Evolutionary conservation across 1,140 invertebrate species (phyloP).

Genomic region (Drosophila teissieri): DNA sequence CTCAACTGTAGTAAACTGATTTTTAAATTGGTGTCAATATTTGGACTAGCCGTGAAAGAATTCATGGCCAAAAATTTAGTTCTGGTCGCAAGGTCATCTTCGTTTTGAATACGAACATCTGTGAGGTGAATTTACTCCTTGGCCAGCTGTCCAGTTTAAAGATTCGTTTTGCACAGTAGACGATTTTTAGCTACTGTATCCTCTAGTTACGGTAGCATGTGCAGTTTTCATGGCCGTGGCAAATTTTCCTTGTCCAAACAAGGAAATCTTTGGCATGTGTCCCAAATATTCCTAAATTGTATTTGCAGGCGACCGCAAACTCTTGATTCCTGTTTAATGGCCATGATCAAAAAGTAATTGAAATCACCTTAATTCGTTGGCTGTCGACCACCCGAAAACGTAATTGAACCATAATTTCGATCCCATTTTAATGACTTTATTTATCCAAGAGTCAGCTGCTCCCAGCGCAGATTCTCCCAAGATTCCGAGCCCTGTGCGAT

Average conservation of each 20-base stretch:
- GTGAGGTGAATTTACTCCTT: slow-evolving; percentile 16
- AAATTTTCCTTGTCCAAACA: slow-evolving; percentile 38
- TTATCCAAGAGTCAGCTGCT: slow-evolving; percentile 39
- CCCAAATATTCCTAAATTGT: slow-evolving; percentile 23
- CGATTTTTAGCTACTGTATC: slow-evolving; percentile 38
- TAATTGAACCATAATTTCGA: slow-evolving; percentile 80
- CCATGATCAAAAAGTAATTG: slow-evolving; percentile 66
- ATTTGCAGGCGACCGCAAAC: slow-evolving; percentile 26
- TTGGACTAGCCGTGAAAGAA: slow-evolving; percentile 68
- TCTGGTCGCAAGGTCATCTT: slow-evolving; percentile 76
- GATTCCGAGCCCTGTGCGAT: background rate
- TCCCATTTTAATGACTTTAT: slow-evolving; percentile 83
- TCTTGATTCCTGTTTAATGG: slow-evolving; percentile 41
- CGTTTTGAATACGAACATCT: slow-evolving; percentile 31
- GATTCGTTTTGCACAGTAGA: slow-evolving; percentile 52
- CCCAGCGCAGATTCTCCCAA: slow-evolving; percentile 1
- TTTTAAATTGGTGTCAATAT: slow-evolving; percentile 77
- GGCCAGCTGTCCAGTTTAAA: slow-evolving; percentile 21
- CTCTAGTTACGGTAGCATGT: background rate
- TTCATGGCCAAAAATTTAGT: slow-evolving; percentile 53
- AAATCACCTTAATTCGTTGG: slow-evolving; percentile 46
- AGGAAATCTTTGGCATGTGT: slow-evolving; percentile 43
- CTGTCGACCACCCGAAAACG: slow-evolving; percentile 71
- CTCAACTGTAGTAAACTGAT: slow-evolving; percentile 73
- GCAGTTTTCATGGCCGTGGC: slow-evolving; percentile 46